Evolutionary conservation across 1,140 invertebrate genomes (phyloP).

Genomic region (Episyrphus balteatus): DNA sequence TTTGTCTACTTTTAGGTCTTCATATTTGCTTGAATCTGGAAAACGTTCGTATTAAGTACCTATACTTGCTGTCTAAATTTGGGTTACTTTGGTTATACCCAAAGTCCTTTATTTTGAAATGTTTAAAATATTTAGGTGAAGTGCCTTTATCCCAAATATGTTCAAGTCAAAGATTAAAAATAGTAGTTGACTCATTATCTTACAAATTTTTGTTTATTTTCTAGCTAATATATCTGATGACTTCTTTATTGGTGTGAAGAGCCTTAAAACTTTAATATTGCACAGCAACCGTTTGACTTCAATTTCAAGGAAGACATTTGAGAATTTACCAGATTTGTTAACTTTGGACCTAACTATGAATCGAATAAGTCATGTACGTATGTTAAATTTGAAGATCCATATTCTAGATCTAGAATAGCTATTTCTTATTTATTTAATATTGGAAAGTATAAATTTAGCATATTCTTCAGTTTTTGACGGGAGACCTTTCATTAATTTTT

Average conservation of each 20-base stretch:
- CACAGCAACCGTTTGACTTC: constrained; percentile 50
- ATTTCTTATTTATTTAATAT: not conserved
- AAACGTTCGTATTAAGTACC: too few relatives aligned
- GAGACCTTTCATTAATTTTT: not conserved
- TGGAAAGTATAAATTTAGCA: not conserved
- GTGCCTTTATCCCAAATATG: too few relatives aligned
- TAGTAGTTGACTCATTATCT: not conserved
- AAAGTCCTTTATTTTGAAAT: too few relatives aligned
- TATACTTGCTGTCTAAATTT: too few relatives aligned
- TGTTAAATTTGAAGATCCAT: too few relatives aligned
- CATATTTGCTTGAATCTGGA: too few relatives aligned
- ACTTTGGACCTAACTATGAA: constrained; percentile 48
- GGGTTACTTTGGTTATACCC: too few relatives aligned
- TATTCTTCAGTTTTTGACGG: not conserved
- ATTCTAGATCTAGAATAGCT: too few relatives aligned
- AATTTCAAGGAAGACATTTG: constrained; percentile 45
- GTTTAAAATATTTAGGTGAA: too few relatives aligned
- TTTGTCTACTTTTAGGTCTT: too few relatives aligned
- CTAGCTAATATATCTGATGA: constrained; percentile 35
- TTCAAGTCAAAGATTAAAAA: too few relatives aligned
- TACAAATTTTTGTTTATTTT: not conserved
- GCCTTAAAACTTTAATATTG: constrained; percentile 45
- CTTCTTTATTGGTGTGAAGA: constrained; percentile 47
- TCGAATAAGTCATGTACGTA: constrained; percentile 36
- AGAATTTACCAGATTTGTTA: constrained; percentile 40